A percentile compares a stretch with the other conserved stretches of the same genome.
Evolutionary conservation across 2,888 invertebrate species (phyloP).

Genomic region (Xylota segnis): DNA sequence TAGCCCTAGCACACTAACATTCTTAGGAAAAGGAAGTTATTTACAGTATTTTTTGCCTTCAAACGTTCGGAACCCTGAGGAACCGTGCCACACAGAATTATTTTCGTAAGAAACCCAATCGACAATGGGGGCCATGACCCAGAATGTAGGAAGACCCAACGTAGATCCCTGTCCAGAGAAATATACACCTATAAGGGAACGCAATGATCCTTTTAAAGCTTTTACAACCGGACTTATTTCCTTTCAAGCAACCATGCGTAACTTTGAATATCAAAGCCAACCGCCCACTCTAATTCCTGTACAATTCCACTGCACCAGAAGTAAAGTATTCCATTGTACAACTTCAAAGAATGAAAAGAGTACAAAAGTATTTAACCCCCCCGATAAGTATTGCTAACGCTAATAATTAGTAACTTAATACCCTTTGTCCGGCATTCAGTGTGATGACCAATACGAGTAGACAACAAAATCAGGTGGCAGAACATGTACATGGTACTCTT

Average conservation of each 20-base stretch:
- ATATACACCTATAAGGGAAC: too few species aligned
- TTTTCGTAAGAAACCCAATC: too few species aligned
- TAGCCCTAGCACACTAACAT: too few species aligned
- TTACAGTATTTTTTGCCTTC: too few species aligned
- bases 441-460: constrained; percentile 42
- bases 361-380: constrained; percentile 19
- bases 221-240: neutral
- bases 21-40: too few species aligned
- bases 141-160: too few species aligned
- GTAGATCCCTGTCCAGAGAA: too few species aligned
- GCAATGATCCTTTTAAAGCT: too few species aligned
- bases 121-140: too few species aligned
- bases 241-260: neutral
- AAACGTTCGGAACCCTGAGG: too few species aligned
- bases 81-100: too few species aligned
- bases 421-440: constrained; percentile 33
- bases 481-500: constrained; percentile 48
- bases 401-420: constrained; percentile 69
- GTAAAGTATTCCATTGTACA: neutral
- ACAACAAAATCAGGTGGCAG: constrained; percentile 65
- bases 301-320: neutral
- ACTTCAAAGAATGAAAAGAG: neutral
- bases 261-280: neutral
- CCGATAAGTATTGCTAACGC: constrained; percentile 70
- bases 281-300: neutral